phyloP scores from a whole-genome alignment of 37 sponge, comb jelly and placozoan genomes.

The Tethya wilhelma region DNA sequence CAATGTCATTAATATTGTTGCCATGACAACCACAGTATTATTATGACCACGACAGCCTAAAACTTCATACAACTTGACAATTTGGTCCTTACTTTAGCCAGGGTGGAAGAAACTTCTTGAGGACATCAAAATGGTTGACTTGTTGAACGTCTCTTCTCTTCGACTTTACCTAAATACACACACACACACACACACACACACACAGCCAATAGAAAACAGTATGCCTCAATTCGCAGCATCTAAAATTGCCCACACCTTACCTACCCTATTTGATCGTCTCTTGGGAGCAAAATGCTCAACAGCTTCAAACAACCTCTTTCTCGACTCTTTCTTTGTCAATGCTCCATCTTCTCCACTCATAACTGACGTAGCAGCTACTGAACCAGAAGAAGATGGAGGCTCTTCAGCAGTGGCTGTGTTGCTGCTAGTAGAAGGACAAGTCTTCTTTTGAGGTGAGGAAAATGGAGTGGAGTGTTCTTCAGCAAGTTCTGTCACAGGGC shows the following conservation, averaged over 20 bases:
- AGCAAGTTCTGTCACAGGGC: too few species aligned
- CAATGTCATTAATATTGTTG: background rate
- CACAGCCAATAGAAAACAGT: too few species aligned
- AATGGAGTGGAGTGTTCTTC: too few species aligned
- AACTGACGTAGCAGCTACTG: too few species aligned
- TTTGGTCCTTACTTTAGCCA: constrained; percentile 31
- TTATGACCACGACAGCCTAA: too few species aligned
- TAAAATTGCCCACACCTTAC: background rate
- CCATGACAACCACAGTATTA: constrained; percentile 6
- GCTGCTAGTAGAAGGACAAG: too few species aligned
- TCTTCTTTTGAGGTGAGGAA: too few species aligned
- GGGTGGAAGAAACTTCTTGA: constrained; percentile 52
- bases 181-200: background rate
- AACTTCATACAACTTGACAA: too few species aligned
- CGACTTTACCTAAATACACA: constrained; percentile 20
- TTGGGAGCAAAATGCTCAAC: constrained; percentile 39
- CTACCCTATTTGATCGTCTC: constrained; percentile 67
- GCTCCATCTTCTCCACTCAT: constrained; percentile 12
- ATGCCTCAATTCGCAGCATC: background rate
- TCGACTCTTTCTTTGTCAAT: constrained; percentile 44
- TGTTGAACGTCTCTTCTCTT: constrained; percentile 19
- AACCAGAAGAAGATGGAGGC: too few species aligned
- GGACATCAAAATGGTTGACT: constrained; percentile 24
- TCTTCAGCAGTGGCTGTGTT: too few species aligned
- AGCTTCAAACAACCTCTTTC: constrained; percentile 25